Evolutionary conservation across 1,140 invertebrate genomes (phyloP), one percentile per base, ranked within the genome.

Genomic region (Lordiphosa collinella): DNA sequence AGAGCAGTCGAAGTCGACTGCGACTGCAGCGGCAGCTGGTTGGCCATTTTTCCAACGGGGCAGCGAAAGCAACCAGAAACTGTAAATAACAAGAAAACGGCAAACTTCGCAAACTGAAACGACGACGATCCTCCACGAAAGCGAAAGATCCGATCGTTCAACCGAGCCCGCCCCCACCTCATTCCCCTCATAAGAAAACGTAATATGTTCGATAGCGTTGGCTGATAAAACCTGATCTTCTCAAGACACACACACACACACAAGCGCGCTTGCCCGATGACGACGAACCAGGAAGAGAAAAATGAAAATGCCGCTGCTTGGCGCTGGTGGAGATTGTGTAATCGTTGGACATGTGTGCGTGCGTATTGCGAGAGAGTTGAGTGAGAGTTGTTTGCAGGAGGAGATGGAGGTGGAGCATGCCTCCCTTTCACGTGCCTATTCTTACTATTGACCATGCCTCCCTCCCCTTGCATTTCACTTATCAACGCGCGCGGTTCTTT

Each of bases 251-350:
- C 44, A 63, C 29, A 61, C 49, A 41, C 36, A 47, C 40, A 55
- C 25, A 57, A 18, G 29, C 55, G 58, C 36, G 63, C 76, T 64
- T 44, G 60, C 41, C 54, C 71, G 71, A 68, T 59, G 78, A 55
- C 76, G 67, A 68, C 76, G 78, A 73, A 84, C 78, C 78, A 84
- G 78, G 78, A 84, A 84, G 78, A 84, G 78, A 84, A 84, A 82
- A 82, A 69, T 84, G 72, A 84, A 84, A 84, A 82, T 82, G 72
- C 76, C 78, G 76, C 22, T 25, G 22, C 22, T 25, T 25, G 22
- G 22, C 22, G 22, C 74, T 68, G 51, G 59, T 75, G n/a, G 16
- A 69, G 75, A 84, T 84, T 84, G 78, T 84, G 78, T 84, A 84
- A 84, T 84, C 78, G 78, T 50, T 63, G 38, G 37, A 37, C 34